A percentile compares a stretch with the other conserved stretches of the same genome.
phyloP scores from a whole-genome alignment of 2,113 vertebrate species.

The Lethenteron camtschaticum region DNA sequence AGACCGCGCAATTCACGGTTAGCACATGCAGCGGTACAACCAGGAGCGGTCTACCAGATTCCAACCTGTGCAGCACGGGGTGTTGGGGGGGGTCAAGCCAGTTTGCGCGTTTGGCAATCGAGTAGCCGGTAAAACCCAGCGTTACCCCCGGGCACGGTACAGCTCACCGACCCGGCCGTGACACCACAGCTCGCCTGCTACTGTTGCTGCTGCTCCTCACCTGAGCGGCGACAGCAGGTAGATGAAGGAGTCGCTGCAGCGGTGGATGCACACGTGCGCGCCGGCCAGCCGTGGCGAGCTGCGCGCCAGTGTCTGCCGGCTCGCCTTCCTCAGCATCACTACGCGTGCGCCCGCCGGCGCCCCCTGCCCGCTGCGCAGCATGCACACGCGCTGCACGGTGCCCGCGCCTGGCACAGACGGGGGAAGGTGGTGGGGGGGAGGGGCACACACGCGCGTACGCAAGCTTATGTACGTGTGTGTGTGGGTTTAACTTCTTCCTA shows the following conservation, averaged over 20 bases:
- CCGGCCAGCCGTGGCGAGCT: constrained; percentile 57
- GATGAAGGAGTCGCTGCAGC: constrained; percentile 64
- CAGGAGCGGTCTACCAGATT: no score
- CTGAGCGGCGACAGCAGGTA: constrained; percentile 79
- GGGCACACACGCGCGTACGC: neutral
- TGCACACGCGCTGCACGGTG: constrained; percentile 50
- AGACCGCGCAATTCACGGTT: no score
- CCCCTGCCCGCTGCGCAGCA: constrained; percentile 39
- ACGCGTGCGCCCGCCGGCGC: constrained; percentile 45
- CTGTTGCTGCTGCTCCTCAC: constrained; percentile 19
- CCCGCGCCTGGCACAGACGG: constrained; percentile 45
- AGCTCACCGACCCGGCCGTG: no score
- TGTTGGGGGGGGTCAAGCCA: no score
- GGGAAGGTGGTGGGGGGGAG: neutral
- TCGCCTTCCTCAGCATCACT: constrained; percentile 73
- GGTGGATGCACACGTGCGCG: constrained; percentile 57
- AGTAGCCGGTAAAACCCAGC: no score
- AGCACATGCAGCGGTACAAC: no score
- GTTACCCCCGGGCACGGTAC: no score
- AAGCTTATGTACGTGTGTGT: neutral
- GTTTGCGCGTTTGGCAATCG: no score
- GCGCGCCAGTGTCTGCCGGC: constrained; percentile 74
- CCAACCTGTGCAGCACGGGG: no score
- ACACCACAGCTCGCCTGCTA: no score
- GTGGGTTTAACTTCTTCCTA: no score